Evolutionary conservation across 1,140 invertebrate species (phyloP).

Genomic region (Oedothorax gibbosus): DNA sequence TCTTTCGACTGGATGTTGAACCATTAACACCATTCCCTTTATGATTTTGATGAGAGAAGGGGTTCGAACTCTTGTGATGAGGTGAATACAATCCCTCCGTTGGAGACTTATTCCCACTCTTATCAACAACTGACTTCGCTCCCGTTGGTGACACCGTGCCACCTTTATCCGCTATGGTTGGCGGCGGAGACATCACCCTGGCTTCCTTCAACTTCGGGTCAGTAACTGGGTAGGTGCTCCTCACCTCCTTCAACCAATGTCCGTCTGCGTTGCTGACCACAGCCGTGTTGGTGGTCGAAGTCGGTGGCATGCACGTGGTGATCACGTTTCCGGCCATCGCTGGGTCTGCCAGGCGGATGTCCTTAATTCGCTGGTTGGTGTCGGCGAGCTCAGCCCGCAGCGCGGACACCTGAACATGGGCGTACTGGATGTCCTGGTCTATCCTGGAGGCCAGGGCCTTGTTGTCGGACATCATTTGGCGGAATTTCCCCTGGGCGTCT

Average conservation of each 20-base stretch:
- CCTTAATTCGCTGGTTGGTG: slow-evolving; percentile 69
- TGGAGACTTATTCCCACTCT: no score
- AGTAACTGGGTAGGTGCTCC: neutral
- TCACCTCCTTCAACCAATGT: slow-evolving; percentile 37
- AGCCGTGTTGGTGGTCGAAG: slow-evolving; percentile 33
- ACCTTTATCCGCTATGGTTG: slow-evolving; percentile 27
- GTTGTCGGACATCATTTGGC: slow-evolving; percentile 80
- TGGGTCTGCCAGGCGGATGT: slow-evolving; percentile 60
- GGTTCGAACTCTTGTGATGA: no score
- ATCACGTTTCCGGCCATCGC: slow-evolving; percentile 48
- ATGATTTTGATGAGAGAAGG: no score
- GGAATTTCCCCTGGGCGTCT: slow-evolving; percentile 75
- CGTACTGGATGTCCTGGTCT: slow-evolving; percentile 75
- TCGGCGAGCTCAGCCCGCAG: slow-evolving; percentile 73
- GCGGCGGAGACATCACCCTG: slow-evolving; percentile 10
- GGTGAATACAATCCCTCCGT: no score
- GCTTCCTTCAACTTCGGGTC: neutral
- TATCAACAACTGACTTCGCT: no score
- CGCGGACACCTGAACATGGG: slow-evolving; percentile 73
- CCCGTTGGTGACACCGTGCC: slow-evolving; percentile 5
- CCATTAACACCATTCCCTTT: no score
- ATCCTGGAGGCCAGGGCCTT: slow-evolving; percentile 75
- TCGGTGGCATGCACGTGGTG: slow-evolving; percentile 58
- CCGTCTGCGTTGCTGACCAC: slow-evolving; percentile 36
- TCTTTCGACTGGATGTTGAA: no score